Evolutionary conservation across 2,797 vertebrate species (phyloP).

Genomic region (Typhlichthys subterraneus): DNA sequence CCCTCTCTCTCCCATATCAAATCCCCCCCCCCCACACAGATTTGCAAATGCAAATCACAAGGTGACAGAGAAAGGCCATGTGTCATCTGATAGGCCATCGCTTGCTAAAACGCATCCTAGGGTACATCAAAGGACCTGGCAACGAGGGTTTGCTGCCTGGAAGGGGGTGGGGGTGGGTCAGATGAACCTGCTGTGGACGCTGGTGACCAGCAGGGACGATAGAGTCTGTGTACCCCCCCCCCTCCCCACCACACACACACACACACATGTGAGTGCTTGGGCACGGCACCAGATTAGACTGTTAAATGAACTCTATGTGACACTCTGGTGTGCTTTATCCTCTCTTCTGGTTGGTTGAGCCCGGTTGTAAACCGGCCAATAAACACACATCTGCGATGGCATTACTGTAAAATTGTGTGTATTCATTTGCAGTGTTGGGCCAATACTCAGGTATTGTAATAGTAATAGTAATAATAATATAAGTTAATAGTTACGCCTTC

Average conservation of each 20-base stretch:
- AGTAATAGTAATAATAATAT: no score
- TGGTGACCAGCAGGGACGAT: slow-evolving; percentile 32
- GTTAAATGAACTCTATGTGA: no score
- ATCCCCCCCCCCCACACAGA: slow-evolving; percentile 26
- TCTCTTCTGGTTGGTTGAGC: no score
- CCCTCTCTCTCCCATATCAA: background rate
- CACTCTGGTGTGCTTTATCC: no score
- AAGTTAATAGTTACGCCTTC: no score
- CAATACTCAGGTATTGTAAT: no score
- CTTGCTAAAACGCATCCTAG: slow-evolving; percentile 65
- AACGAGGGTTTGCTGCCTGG: slow-evolving; percentile 17
- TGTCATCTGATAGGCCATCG: slow-evolving; percentile 69
- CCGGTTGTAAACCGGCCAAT: no score
- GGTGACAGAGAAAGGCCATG: slow-evolving; percentile 60
- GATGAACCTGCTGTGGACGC: slow-evolving; percentile 49
- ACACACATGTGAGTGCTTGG: background rate
- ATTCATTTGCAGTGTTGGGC: no score
- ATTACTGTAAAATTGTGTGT: no score
- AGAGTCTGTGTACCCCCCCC: slow-evolving; percentile 23
- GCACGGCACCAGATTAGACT: background rate
- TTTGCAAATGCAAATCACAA: slow-evolving; percentile 71
- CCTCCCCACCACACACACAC: slow-evolving; percentile 3
- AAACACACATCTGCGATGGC: no score
- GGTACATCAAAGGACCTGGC: slow-evolving; percentile 63
- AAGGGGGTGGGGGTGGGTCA: slow-evolving; percentile 11